These are phyloP conservation scores for Drosophila trichaetosa DNA, from an alignment of 2,888 invertebrate genomes.

Conservation along the genomic window DNA sequence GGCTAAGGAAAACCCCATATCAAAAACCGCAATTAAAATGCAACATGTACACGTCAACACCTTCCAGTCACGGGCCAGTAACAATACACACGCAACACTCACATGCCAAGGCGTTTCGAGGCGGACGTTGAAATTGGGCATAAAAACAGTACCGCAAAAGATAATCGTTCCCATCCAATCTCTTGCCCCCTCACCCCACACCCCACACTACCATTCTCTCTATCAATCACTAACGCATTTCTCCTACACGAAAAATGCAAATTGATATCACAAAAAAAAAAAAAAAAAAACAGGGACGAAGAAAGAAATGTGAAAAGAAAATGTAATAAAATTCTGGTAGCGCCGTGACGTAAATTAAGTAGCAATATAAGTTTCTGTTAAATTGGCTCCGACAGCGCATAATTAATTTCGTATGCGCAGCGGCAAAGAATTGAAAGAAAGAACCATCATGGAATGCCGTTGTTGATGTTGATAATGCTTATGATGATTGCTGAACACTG, in stretches of 20 bases:
- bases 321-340: slow-evolving; percentile 66
- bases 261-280: slow-evolving; percentile 52
- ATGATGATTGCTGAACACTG: slow-evolving; percentile 61
- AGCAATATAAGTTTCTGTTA: slow-evolving; percentile 76
- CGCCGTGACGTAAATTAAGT: slow-evolving; percentile 79
- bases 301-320: slow-evolving; percentile 29
- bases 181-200: background rate
- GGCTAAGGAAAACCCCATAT: slow-evolving; percentile 56
- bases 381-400: slow-evolving; percentile 75
- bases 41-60: slow-evolving; percentile 79
- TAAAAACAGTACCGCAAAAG: slow-evolving; percentile 73
- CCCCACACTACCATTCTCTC: slow-evolving; percentile 7
- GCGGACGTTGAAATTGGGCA: slow-evolving; percentile 78
- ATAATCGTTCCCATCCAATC: slow-evolving; percentile 63
- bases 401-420: slow-evolving; percentile 77
- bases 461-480: slow-evolving; percentile 62
- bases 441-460: slow-evolving; percentile 67
- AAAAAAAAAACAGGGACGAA: background rate
- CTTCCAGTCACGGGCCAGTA: slow-evolving; percentile 61
- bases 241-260: slow-evolving; percentile 70
- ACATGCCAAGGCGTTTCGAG: slow-evolving; percentile 74
- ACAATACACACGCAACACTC: slow-evolving; percentile 32
- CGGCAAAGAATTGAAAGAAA: slow-evolving; percentile 61
- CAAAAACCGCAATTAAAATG: slow-evolving; percentile 74
- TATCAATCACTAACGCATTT: slow-evolving; percentile 74